Evolutionary conservation across 2,113 vertebrate species (phyloP), one percentile per base, ranked within the genome.

Genomic region (Poeciliopsis prolifica): DNA sequence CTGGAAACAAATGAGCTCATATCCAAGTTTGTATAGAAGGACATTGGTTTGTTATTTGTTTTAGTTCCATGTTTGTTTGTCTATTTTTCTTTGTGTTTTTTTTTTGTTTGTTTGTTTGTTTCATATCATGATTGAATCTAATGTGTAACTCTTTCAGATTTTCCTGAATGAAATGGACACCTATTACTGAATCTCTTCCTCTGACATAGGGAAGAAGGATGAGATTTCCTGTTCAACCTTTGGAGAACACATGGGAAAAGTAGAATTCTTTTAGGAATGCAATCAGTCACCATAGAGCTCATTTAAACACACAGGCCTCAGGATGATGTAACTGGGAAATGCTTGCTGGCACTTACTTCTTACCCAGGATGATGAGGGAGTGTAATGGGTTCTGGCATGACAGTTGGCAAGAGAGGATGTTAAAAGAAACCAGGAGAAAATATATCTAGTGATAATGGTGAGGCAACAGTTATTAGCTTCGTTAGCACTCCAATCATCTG

Each of bases 261-360:
- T 78, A 87, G 86, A 92, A 91, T 86, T 83, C 51, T 48, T 72
- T 76, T 0, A 22, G 85, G 82, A 88, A 89, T 86, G 85, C 75
- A 40, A 66, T 89, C 84, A 68, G 72, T 81, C 29, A 60, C 75
- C 82, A 17, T 3, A 9, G 0, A 0, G 35, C 66, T 79, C 62
- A 73, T 63, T 74, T 33, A 29, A 44, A 48, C 33, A 61, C 70
- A 74, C 11, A 0, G 68, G 35, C 44, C 66, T 64, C 33, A 42
- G 24, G 66, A 83, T 90, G 90, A 93, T 84, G 85, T 92, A 89
- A 92, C 1, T 61, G 77, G 72, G 83, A 86, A 82, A 66, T 69
- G 58, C 77, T 81, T 15, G 42, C 35, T 42, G 71, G 66, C 75
- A 66, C 70, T 74, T 72, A 61, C 63, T 78, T 80, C 65, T 65